Base-by-base conservation (phyloP, 2,797 vertebrate genomes). In the Merluccius polli region DNA sequence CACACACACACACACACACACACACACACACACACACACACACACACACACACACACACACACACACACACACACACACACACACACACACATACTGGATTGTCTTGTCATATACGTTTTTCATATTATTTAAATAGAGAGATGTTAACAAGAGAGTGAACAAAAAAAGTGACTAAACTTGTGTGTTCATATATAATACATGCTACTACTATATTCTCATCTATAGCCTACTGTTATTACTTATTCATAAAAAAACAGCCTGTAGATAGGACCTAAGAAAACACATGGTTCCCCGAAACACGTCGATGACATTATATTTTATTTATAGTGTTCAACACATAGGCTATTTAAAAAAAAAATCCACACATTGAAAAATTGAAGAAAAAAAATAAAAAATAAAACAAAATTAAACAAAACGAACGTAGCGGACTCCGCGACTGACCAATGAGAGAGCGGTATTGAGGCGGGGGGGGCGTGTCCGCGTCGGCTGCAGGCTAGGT, bases 381-480 rank as follows among this genome's bases (percentile, higher is more conserved):
- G 1, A 38, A n/a, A 59, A 59, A n/a, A 59, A 59, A 21, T 21
- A 21, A 59, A 24, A 1, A 24, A 59, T 7, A 1, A 59, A 59
- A n/a, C 1, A 52, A 59, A 59, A n/a, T 10, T 12, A 38, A 59
- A n/a, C 4, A 38, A 21, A 59, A 24, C 8, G 1, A 9, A 59
- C 10, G n/a, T 59, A 24, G n/a, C 21, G 33, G 33, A 75, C 31
- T 30, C 69, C 30, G 41, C 31, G 29, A 52, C 36, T 76, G 72
- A 79, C 73, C 73, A 21, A 92, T 90, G 91, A 92, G 91, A 15
- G 84, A 81, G 73, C 74, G 16, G 70, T 1, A 12, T 15, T 0
- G 65, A 32, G 8, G 31, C 1, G 32, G 71, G 44, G 79, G 90
- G 90, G 90, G 90, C 86, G 92, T 89, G 78, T 0, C 72, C 41